Conservation (phyloP, 2,888 invertebrate species). For the Podabrus alpinus region DNA sequence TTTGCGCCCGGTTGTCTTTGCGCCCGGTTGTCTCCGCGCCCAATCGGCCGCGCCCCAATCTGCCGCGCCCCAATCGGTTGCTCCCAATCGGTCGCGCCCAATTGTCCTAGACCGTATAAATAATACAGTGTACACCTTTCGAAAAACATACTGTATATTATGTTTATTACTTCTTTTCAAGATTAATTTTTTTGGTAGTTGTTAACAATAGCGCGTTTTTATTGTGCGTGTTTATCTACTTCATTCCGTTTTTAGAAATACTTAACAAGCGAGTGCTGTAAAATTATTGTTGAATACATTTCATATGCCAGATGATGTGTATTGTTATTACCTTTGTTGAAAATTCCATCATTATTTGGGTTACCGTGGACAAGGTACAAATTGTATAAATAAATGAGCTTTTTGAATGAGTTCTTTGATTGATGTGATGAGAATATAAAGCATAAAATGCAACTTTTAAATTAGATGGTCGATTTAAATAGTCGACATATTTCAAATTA, state of each 20-base stretch:
- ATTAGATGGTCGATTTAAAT: not conserved
- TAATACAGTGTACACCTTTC: not conserved
- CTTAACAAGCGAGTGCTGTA: not conserved
- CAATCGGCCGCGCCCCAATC: too few species aligned
- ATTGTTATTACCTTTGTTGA: slow-evolving; percentile 14
- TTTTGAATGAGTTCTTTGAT: slow-evolving; percentile 5
- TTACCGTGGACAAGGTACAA: slow-evolving; percentile 12
- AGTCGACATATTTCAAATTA: not conserved
- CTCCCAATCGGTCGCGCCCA: too few species aligned
- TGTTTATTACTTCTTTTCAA: not conserved
- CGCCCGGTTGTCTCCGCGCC: too few species aligned
- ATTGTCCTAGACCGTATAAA: too few species aligned
- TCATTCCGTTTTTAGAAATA: not conserved
- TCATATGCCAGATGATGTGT: slow-evolving; percentile 11
- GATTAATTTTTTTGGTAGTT: not conserved
- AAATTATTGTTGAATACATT: slow-evolving; percentile 3
- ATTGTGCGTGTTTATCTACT: slow-evolving; percentile 1
- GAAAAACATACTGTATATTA: not conserved
- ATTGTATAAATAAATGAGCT: slow-evolving; percentile 8
- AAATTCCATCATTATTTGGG: slow-evolving; percentile 21
- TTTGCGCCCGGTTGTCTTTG: too few species aligned
- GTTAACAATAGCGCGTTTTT: slow-evolving; percentile 1
- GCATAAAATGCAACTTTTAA: not conserved
- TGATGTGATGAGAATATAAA: slow-evolving; percentile 7
- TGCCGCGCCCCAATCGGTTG: too few species aligned